Conservation (phyloP, 2,113 vertebrate species). For the Ictalurus punctatus region DNA sequence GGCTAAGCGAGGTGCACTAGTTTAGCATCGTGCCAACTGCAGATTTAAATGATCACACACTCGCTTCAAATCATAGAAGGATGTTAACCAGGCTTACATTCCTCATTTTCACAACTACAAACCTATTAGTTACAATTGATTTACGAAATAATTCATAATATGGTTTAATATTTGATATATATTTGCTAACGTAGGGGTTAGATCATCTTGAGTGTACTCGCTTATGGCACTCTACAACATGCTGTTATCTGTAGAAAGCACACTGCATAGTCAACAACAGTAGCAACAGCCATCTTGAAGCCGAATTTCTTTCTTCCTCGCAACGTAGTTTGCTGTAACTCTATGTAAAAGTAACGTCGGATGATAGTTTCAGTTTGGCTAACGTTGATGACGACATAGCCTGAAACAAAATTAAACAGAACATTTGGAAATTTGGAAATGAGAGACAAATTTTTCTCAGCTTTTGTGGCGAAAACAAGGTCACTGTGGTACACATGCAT, state of each 20-base stretch:
- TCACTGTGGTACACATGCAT: not conserved
- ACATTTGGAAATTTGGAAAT: not conserved
- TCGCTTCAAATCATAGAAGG: not conserved
- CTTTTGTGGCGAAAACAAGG: not conserved
- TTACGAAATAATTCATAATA: not conserved
- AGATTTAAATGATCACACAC: not conserved
- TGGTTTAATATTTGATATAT: no score
- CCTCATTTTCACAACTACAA: not conserved
- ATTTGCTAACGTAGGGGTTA: not conserved
- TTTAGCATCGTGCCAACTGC: not conserved
- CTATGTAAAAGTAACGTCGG: not conserved
- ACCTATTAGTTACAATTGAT: not conserved
- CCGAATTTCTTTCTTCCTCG: not conserved
- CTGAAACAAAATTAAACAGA: not conserved
- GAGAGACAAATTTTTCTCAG: not conserved
- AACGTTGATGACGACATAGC: not conserved
- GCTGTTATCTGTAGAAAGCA: not conserved
- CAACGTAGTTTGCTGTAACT: not conserved
- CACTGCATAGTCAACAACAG: not conserved
- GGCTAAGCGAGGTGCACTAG: not conserved
- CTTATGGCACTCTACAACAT: not conserved
- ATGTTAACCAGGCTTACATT: not conserved
- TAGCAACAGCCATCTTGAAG: not conserved
- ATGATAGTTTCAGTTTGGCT: not conserved
- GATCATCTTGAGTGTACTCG: not conserved